These are phyloP conservation scores for Druceiella hillmani DNA, from an alignment of 2,888 invertebrate genomes.

Conservation along the genomic window DNA sequence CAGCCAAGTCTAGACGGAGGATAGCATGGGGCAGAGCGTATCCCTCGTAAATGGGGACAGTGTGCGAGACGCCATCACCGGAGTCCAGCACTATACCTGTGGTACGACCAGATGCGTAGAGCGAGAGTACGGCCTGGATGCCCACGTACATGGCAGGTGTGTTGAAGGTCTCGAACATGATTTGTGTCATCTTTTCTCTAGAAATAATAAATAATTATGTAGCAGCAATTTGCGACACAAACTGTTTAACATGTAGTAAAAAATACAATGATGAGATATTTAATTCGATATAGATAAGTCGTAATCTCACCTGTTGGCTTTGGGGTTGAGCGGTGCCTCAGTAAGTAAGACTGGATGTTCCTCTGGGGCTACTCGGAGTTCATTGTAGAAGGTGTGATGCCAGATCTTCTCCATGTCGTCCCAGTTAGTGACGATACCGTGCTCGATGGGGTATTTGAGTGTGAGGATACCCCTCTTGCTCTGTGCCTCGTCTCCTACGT, in stretches of 20 bases:
- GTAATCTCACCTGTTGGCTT: conserved; percentile 53
- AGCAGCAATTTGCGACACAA: background rate
- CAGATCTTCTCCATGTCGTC: conserved; percentile 99
- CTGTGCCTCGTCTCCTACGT: conserved; percentile 95
- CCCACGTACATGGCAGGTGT: conserved; percentile 82
- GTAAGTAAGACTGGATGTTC: conserved; percentile 74
- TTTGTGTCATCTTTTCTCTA: conserved; percentile 75
- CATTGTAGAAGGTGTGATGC: conserved; percentile 99
- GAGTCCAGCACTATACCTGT: conserved; percentile 85
- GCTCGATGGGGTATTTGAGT: conserved; percentile 93
- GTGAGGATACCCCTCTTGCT: conserved; percentile 95
- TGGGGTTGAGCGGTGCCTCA: conserved; percentile 74
- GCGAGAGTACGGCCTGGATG: conserved; percentile 76
- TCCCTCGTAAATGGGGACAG: conserved; percentile 83
- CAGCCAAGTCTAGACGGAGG: conserved; percentile 54
- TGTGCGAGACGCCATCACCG: conserved; percentile 85
- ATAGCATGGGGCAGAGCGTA: conserved; percentile 67
- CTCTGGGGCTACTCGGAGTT: conserved; percentile 92
- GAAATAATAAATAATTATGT: conserved; percentile 3
- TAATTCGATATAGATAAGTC: too few species aligned
- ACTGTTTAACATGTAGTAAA: too few species aligned
- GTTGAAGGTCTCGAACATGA: conserved; percentile 57
- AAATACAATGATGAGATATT: background rate
- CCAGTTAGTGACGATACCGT: conserved; percentile 98
- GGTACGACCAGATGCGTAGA: conserved; percentile 84